Evolutionary conservation across 2,888 invertebrate genomes (phyloP).

Genomic region (Cephalotes varians): DNA sequence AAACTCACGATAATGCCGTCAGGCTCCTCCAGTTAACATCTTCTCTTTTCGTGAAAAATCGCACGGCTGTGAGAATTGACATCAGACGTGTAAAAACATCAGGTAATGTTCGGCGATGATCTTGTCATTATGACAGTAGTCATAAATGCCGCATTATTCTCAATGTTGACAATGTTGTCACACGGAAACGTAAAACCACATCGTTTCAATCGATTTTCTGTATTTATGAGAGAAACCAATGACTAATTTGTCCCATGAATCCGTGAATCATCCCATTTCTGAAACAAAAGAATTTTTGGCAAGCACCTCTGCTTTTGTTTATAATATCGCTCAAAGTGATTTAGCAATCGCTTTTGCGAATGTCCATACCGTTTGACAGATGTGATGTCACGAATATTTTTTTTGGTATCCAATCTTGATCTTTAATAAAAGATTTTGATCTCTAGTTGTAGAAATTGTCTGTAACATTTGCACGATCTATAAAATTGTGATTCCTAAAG

Average conservation of each 20-base stretch:
- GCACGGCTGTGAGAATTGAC: constrained; percentile 34
- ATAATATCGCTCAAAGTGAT: not conserved
- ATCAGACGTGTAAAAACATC: not conserved
- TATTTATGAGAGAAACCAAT: not conserved
- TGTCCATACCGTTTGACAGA: not conserved
- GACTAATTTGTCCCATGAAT: not conserved
- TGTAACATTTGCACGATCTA: no score
- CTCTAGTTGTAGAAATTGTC: not conserved
- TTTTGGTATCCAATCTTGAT: not conserved
- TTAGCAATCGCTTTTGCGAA: not conserved
- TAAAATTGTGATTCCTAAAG: not conserved
- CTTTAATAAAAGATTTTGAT: not conserved
- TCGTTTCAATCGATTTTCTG: not conserved
- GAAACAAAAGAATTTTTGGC: not conserved
- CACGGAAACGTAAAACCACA: not conserved
- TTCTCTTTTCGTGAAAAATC: constrained; percentile 12
- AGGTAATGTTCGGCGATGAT: not conserved
- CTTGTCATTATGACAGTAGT: not conserved
- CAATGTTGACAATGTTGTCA: no score
- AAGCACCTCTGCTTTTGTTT: not conserved
- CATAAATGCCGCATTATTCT: not conserved
- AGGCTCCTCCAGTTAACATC: constrained; percentile 12
- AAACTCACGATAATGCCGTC: not conserved
- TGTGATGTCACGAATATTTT: not conserved
- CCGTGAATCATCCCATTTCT: no score